Conservation (phyloP, 2,888 invertebrate species). For the Hemithea aestivaria region DNA sequence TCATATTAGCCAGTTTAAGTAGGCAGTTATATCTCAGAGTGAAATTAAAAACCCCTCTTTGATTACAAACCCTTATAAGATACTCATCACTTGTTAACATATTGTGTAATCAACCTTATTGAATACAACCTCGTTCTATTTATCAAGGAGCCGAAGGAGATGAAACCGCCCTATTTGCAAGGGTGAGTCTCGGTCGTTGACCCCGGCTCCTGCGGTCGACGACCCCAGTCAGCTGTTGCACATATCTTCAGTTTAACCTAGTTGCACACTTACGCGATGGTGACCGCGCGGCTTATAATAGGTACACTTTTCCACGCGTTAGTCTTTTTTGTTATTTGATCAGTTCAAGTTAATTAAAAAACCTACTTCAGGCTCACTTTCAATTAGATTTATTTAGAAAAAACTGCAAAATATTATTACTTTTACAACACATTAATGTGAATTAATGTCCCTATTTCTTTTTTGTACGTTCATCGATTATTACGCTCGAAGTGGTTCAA, state of each 20-base stretch:
- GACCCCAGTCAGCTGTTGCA: constrained; percentile 61
- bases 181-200: constrained; percentile 46
- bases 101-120: too few species aligned
- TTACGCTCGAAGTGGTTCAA: too few species aligned
- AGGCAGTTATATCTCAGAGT: too few species aligned
- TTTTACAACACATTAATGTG: too few species aligned
- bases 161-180: constrained; percentile 35
- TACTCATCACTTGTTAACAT: too few species aligned
- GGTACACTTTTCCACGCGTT: constrained; percentile 40
- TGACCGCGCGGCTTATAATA: constrained; percentile 26
- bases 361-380: background rate
- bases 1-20: too few species aligned
- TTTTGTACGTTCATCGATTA: too few species aligned
- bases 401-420: too few species aligned
- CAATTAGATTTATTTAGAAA: too few species aligned
- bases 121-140: constrained; percentile 7
- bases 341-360: background rate
- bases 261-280: constrained; percentile 13
- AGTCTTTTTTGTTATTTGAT: constrained; percentile 9
- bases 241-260: constrained; percentile 46
- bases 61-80: too few species aligned
- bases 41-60: too few species aligned
- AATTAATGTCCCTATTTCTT: too few species aligned
- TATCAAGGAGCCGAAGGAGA: constrained; percentile 18
- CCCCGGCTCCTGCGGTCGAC: constrained; percentile 45